Conservation (phyloP, 2,113 vertebrate genomes). For the Neogobius melanostomus region DNA sequence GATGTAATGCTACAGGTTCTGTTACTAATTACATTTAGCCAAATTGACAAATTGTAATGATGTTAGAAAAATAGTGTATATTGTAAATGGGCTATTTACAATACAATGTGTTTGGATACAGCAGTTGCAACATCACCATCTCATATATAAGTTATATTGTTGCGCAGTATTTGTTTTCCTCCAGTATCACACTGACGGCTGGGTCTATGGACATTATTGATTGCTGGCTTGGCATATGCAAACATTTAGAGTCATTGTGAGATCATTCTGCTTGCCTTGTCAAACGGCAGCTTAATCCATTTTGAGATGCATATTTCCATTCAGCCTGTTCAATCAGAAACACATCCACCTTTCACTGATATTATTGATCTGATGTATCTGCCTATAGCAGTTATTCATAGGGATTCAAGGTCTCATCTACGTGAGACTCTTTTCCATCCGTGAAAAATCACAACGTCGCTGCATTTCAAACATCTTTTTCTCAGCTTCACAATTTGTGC, state of each 20-base stretch:
- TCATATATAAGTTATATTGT: no score
- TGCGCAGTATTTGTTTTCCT: background rate
- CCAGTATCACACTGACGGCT: background rate
- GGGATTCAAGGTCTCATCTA: background rate
- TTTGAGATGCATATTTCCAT: constrained; percentile 65
- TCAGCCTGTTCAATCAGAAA: constrained; percentile 33
- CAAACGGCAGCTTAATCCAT: constrained; percentile 70
- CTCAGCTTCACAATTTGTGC: constrained; percentile 26
- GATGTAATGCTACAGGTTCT: no score
- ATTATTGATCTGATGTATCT: background rate
- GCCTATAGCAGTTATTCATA: background rate
- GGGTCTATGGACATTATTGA: background rate
- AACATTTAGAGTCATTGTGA: constrained; percentile 49
- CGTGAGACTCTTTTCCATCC: background rate
- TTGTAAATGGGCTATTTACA: no score
- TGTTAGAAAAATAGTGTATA: no score
- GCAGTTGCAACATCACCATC: no score
- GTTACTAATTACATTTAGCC: no score
- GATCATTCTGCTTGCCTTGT: constrained; percentile 47
- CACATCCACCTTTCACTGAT: background rate
- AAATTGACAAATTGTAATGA: no score
- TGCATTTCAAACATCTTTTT: constrained; percentile 25
- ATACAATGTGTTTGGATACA: no score
- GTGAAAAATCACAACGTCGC: constrained; percentile 9
- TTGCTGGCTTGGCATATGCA: constrained; percentile 47